A percentile compares a stretch with the other conserved stretches of the same genome.
These are phyloP conservation scores for Agrilus mali DNA, from an alignment of 2,888 invertebrate species.

Conservation along the genomic window DNA sequence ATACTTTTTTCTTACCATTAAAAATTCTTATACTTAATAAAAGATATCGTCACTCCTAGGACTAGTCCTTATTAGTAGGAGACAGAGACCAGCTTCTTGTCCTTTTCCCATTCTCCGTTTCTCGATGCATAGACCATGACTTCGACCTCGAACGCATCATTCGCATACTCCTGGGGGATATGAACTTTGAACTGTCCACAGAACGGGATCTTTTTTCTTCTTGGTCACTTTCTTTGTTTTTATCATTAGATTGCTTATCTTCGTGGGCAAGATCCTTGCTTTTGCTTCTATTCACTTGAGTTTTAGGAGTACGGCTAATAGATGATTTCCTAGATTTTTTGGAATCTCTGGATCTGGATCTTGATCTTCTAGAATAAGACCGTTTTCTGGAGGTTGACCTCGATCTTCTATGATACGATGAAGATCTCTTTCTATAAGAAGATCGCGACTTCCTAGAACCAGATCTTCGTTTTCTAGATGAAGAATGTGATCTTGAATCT, in stretches of 20 bases:
- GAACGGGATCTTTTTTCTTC: slow-evolving; percentile 14
- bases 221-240: not conserved
- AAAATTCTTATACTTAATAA: no score
- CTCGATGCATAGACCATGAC: slow-evolving; percentile 49
- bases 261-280: not conserved
- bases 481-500: slow-evolving; percentile 7
- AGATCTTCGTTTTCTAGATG: slow-evolving; percentile 22
- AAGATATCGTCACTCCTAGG: no score
- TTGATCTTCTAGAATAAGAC: slow-evolving; percentile 17
- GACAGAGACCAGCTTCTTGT: no score
- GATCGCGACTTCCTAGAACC: slow-evolving; percentile 15
- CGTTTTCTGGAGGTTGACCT: slow-evolving; percentile 21
- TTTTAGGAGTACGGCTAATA: slow-evolving; percentile 7
- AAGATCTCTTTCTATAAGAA: slow-evolving; percentile 23
- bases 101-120: slow-evolving; percentile 21
- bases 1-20: no score
- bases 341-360: slow-evolving; percentile 18
- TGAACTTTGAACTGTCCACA: slow-evolving; percentile 28
- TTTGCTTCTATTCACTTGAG: not conserved
- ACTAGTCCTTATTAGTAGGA: no score
- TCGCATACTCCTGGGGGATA: slow-evolving; percentile 26
- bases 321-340: slow-evolving; percentile 15
- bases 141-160: slow-evolving; percentile 34
- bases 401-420: slow-evolving; percentile 9
- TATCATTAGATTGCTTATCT: no score